These are phyloP conservation scores for Tauraco hartlaubi DNA, from an alignment of 2,797 vertebrate species.

Conservation along the genomic window DNA sequence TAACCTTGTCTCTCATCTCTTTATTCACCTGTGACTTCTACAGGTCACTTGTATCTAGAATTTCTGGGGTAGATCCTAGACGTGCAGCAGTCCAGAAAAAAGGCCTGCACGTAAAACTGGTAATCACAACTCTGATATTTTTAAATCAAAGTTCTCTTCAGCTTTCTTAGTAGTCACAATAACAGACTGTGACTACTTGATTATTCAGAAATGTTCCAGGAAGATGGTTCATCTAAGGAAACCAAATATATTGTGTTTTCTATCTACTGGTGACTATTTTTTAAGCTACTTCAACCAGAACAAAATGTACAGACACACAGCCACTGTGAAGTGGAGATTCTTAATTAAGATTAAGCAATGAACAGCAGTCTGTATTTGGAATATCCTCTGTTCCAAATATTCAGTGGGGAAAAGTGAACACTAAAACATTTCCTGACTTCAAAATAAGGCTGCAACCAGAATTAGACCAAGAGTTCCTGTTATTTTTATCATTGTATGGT, in stretches of 20 bases:
- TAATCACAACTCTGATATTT: not conserved
- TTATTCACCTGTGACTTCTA: not conserved
- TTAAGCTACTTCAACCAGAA: not conserved
- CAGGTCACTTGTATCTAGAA: not conserved
- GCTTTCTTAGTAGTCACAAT: not conserved
- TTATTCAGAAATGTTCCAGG: not conserved
- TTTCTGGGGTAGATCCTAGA: not conserved
- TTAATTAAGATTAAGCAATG: not conserved
- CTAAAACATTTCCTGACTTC: not conserved
- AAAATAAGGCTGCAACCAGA: not conserved
- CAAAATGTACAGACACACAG: not conserved
- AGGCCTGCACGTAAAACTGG: fast-evolving
- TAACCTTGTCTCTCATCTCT: not conserved
- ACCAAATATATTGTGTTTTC: not conserved
- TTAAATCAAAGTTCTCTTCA: not conserved
- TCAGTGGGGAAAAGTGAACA: not conserved
- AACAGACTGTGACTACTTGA: not conserved
- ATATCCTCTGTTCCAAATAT: not conserved
- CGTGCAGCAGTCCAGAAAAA: not conserved
- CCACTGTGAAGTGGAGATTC: not conserved
- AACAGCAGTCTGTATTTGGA: not conserved
- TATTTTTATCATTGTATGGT: not conserved
- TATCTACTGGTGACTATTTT: not conserved
- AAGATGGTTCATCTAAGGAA: not conserved
- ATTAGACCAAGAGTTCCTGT: not conserved